These are phyloP conservation scores for Paedocypris sp. DNA, from an alignment of 2,113 vertebrate genomes.

Conservation along the genomic window DNA sequence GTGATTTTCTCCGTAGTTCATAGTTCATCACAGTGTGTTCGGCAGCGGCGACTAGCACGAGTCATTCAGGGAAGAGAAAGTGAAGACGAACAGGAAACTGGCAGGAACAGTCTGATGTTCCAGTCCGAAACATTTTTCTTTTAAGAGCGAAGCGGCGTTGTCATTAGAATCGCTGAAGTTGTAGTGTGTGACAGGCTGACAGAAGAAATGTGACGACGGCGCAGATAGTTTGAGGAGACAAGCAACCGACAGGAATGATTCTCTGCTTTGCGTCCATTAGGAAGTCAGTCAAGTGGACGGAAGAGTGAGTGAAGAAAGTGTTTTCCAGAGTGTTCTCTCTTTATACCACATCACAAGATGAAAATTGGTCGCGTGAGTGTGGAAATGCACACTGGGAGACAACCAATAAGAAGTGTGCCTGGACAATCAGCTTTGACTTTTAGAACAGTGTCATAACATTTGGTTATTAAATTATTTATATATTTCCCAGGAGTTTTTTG, in stretches of 20 bases:
- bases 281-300: constrained; percentile 14
- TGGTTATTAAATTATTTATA: too few species aligned
- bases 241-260: constrained; percentile 14
- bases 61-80: not conserved
- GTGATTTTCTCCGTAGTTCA: not conserved
- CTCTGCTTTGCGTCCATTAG: constrained; percentile 19
- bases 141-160: not conserved
- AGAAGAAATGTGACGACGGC: constrained; percentile 14
- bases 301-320: constrained; percentile 1
- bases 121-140: not conserved
- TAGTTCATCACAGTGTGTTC: not conserved
- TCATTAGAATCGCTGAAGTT: not conserved
- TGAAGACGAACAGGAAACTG: not conserved
- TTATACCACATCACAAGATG: too few species aligned
- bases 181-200: not conserved
- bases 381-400: too few species aligned
- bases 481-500: too few species aligned
- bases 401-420: too few species aligned
- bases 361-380: too few species aligned
- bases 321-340: too few species aligned
- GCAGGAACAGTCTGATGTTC: not conserved
- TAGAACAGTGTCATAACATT: too few species aligned
- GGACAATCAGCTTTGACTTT: too few species aligned
- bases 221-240: not conserved
- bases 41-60: not conserved